Conservation (phyloP, 2,888 invertebrate species). For the Megamerina dolium region DNA sequence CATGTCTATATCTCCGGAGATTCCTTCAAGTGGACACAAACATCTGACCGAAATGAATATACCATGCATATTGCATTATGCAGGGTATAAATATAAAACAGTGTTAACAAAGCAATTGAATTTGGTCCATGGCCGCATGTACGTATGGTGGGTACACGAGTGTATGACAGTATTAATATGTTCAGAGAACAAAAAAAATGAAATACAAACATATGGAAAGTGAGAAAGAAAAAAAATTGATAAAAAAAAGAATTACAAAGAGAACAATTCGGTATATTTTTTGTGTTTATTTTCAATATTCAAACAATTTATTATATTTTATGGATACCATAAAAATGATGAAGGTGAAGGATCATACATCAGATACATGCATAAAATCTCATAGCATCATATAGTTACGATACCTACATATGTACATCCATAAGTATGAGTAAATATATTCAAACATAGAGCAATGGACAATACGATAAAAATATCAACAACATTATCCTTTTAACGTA, state of each 20-base stretch:
- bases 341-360: conserved; percentile 18
- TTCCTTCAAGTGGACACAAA: no score
- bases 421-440: neutral
- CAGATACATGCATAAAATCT: neutral
- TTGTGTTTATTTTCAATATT: conserved; percentile 23
- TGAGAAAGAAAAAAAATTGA: neutral
- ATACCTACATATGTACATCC: neutral
- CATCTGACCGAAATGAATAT: no score
- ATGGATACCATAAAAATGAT: conserved; percentile 23
- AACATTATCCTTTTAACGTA: conserved; percentile 6
- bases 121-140: no score
- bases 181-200: no score
- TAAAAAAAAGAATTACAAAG: conserved; percentile 14
- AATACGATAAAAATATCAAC: conserved; percentile 4
- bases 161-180: no score
- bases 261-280: conserved; percentile 21
- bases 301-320: conserved; percentile 26
- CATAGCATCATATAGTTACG: no score
- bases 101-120: no score
- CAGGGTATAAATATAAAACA: no score
- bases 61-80: no score
- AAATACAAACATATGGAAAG: no score
- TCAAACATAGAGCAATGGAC: conserved; percentile 6
- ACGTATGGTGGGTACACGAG: no score
- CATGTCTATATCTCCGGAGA: no score